Evolutionary conservation across 2,888 invertebrate species (phyloP).

Genomic region (Callimorpha dominula): DNA sequence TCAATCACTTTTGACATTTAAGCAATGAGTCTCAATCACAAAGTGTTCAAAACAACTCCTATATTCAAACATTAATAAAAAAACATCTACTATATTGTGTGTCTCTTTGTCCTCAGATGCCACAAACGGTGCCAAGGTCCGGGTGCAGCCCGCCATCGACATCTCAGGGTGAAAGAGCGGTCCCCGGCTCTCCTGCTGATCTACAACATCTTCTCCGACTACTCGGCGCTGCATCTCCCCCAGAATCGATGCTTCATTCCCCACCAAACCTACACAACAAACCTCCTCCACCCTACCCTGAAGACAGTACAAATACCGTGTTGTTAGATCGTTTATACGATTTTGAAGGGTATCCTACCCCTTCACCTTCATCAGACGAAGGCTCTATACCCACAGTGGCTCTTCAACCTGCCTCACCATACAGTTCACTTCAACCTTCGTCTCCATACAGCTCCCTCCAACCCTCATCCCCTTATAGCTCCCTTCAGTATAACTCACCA

Average conservation of each 20-base stretch:
- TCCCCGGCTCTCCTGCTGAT: conserved; percentile 85
- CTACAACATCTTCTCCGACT: conserved; percentile 80
- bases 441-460: conserved; percentile 80
- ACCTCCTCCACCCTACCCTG: conserved; percentile 79
- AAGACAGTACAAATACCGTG: conserved; percentile 67
- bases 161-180: conserved; percentile 89
- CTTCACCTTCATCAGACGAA: conserved; percentile 85
- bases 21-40: not conserved
- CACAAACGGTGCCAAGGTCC: conserved; percentile 93
- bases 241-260: conserved; percentile 82
- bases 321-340: conserved; percentile 83
- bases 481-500: conserved; percentile 67
- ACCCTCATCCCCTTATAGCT: conserved; percentile 56
- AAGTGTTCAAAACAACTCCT: not conserved
- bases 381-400: conserved; percentile 86
- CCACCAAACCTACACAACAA: conserved; percentile 79
- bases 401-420: conserved; percentile 86
- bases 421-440: conserved; percentile 85
- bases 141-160: conserved; percentile 92
- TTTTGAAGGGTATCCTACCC: conserved; percentile 82
- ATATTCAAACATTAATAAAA: not conserved
- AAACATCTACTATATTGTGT: not conserved
- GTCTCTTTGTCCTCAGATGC: conserved; percentile 89
- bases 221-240: conserved; percentile 82
- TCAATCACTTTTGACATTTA: not conserved